Evolutionary conservation across 2,888 invertebrate genomes (phyloP).

Genomic region (Agonum fuliginosum): DNA sequence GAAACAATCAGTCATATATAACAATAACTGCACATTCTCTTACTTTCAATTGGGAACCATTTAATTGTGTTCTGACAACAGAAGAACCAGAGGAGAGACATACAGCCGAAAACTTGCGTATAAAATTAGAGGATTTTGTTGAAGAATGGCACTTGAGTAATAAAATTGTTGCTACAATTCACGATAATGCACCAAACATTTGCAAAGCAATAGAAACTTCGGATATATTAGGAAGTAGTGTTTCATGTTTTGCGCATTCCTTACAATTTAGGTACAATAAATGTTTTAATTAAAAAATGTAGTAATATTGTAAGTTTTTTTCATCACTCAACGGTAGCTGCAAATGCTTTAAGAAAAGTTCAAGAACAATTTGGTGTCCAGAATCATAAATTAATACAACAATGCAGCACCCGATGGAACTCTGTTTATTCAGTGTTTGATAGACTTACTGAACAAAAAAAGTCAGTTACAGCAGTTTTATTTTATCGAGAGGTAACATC

Average conservation of each 20-base stretch:
- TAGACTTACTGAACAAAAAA: constrained; percentile 62
- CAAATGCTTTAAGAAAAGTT: constrained; percentile 56
- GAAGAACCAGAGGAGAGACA: constrained; percentile 63
- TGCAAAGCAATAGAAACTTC: constrained; percentile 60
- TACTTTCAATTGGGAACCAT: constrained; percentile 61
- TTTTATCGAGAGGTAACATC: constrained; percentile 58
- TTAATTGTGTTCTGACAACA: constrained; percentile 61
- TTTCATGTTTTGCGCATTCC: constrained; percentile 65
- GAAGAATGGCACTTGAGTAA: constrained; percentile 62
- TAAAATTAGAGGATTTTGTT: constrained; percentile 62
- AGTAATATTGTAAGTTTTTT: constrained; percentile 64
- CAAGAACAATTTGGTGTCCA: constrained; percentile 58
- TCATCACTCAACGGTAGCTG: constrained; percentile 63
- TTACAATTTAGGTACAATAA: constrained; percentile 61
- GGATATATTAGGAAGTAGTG: constrained; percentile 48
- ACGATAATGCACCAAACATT: constrained; percentile 65
- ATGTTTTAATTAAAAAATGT: constrained; percentile 61
- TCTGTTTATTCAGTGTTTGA: constrained; percentile 63
- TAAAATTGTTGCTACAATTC: constrained; percentile 63
- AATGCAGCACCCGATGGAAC: constrained; percentile 62
- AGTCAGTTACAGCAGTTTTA: constrained; percentile 61
- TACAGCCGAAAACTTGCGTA: constrained; percentile 62
- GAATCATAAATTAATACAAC: constrained; percentile 60
- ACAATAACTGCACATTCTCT: constrained; percentile 64
- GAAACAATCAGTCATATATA: too few species aligned